Evolutionary conservation across 1,140 invertebrate species (phyloP), one percentile per base, ranked within the genome.

Genomic region (Drosophila setifemur): DNA sequence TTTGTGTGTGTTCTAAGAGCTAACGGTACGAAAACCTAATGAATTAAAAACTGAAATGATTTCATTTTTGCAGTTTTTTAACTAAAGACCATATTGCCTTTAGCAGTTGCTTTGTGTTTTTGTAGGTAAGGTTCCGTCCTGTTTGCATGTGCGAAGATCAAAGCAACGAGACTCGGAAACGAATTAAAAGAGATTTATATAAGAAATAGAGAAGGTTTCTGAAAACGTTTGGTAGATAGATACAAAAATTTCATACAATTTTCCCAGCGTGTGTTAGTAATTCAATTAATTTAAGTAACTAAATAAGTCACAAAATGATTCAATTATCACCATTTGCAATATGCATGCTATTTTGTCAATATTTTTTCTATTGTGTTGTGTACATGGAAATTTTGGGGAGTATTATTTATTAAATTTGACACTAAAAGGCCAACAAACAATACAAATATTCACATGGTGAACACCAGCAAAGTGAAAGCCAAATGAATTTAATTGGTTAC

Each of bases 21-120:
- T 12, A 48, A 16, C 21, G 11, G 12, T 40, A 25, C 39, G 28
- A 70, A 26, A 50, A 14, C 2, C 60, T 66, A 78, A 76, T 75
- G 74, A 75, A 76, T 78, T 72, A 63, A 66, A 72, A 72, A 58
- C 61, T 72, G 45, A 63, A 75, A 61, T 75, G 66, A 64, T 61
- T 66, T 74, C 71, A 70, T 68, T 75, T 74, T 61, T 37, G 33
- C 31, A 14, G 4, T 37, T 31, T 7, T 42, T 57, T 25, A 54
- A 33, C 43, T 48, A 54, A 49, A 75, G 42, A 54, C 43, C 61
- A 68, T 63, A 45, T 63, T 39, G 45, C 74, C 61, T 9, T 39
- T 63, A 60, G 72, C 60, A 55, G 28, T 70, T 39, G 16, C 21
- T 48, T 37, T 31, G 60, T 49, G 29, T 3, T n/a, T n/a, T n/a